Evolutionary conservation across 1,140 invertebrate species (phyloP), one percentile per base, ranked within the genome.

Genomic region (Lasioglossum baleicum): DNA sequence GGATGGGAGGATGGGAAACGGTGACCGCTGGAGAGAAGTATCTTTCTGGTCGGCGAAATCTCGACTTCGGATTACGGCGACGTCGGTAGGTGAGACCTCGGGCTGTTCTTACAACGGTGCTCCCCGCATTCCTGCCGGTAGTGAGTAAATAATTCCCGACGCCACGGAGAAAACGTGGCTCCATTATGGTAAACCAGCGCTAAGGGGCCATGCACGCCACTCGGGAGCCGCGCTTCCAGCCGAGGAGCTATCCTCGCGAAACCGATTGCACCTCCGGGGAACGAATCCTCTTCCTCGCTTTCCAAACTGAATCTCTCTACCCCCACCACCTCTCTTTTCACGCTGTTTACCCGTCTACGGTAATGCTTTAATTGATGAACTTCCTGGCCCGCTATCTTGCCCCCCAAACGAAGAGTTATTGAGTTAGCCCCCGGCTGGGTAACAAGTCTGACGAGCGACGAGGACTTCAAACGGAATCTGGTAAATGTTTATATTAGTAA

Each of bases 81-180:
- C 67, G 64, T 81, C 26, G 70, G 66, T 83, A 87, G 81, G 82
- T 81, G 81, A 86, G 84, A 87, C 85, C 79, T 65, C 84, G 64
- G 68, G 80, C 84, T 87, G 68, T 77, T 85, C 66, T 83, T 86
- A 83, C 75, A 86, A 79, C 71, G 80, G 65, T 71, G 63, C 75
- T 53, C 81, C 51, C 75, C 78, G 82, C 84, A 82, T 84, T 86
- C 82, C 76, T 68, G 72, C 73, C 74, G 64, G 61, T 64, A 64
- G 61, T 79, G 71, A 86, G 82, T 87, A 87, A 87, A 87, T 87
- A 87, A 86, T 87, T 84, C 82, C 74, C 77, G 73, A 64, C 75
- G 75, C 76, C 68, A 58, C 26, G n/a, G 53, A 77, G 83, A 72
- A 85, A 85, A 86, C 84, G 77, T 69, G 83, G 81, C 69, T 85